Evolutionary conservation across 2,113 vertebrate species (phyloP).

Genomic region (Pleuronectes platessa): DNA sequence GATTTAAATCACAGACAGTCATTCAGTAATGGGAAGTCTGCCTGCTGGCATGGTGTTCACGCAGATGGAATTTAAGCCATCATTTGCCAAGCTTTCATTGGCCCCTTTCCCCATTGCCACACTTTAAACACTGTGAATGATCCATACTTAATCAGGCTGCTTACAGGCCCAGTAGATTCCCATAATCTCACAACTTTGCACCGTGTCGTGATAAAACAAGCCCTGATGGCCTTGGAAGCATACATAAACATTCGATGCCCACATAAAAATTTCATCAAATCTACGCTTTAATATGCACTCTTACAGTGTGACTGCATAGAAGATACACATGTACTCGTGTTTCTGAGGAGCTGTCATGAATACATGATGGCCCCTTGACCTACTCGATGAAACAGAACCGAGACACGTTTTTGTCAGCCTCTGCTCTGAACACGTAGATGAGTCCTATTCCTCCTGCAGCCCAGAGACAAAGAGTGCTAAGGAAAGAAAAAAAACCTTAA

Average conservation of each 20-base stretch:
- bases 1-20: conserved; percentile 64
- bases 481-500: conserved; percentile 33
- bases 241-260: background rate
- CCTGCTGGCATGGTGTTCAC: conserved; percentile 62
- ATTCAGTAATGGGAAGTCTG: conserved; percentile 57
- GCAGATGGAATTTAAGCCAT: conserved; percentile 64
- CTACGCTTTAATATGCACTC: conserved; percentile 3
- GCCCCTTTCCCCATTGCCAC: conserved; percentile 59
- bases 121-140: conserved; percentile 62
- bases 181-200: conserved; percentile 43
- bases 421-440: conserved; percentile 11
- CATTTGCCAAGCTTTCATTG: conserved; percentile 69
- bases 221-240: conserved; percentile 1
- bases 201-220: conserved; percentile 19
- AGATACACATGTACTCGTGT: background rate
- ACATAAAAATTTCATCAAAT: conserved; percentile 26
- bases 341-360: conserved; percentile 35
- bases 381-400: conserved; percentile 4
- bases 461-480: conserved; percentile 48
- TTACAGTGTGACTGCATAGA: background rate
- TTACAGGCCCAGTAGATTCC: conserved; percentile 34
- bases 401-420: conserved; percentile 27
- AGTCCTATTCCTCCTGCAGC: conserved; percentile 35
- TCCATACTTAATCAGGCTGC: conserved; percentile 41
- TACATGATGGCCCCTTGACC: conserved; percentile 31